Conservation (phyloP, 1,140 invertebrate genomes). For the Plectrocnemia conspersa region DNA sequence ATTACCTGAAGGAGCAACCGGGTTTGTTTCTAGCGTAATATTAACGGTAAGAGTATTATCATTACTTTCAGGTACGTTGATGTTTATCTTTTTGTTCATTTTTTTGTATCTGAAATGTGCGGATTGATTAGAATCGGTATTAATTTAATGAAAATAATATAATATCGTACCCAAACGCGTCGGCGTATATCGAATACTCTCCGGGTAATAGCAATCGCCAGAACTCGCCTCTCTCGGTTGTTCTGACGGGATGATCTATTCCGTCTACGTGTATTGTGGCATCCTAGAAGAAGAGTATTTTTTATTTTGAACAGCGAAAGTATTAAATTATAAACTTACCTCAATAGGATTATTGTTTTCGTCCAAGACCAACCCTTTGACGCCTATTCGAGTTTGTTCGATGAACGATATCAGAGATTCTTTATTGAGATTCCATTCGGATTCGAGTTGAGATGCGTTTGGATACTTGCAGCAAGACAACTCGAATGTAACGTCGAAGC, state of each 20-base stretch:
- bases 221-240: conserved; percentile 75
- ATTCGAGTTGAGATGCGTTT: conserved; percentile 57
- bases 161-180: conserved; percentile 68
- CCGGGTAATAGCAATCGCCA: conserved; percentile 83
- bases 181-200: conserved; percentile 65
- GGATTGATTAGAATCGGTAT: background rate
- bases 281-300: conserved; percentile 48
- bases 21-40: conserved; percentile 40
- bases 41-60: conserved; percentile 40
- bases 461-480: conserved; percentile 96
- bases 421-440: conserved; percentile 85
- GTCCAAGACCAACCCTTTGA: conserved; percentile 63
- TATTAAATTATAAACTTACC: conserved; percentile 32
- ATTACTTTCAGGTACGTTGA: conserved; percentile 38
- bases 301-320: conserved; percentile 5
- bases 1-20: conserved; percentile 22
- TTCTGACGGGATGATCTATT: conserved; percentile 64
- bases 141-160: conserved; percentile 1
- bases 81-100: conserved; percentile 23
- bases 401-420: conserved; percentile 82
- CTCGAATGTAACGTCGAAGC: conserved; percentile 96
- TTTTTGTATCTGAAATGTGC: conserved; percentile 11
- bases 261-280: conserved; percentile 67
- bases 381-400: conserved; percentile 79
- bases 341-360: conserved; percentile 41